Conservation (phyloP, 92 coral and sea anemone genomes). For the Parazoanthus swiftii region DNA sequence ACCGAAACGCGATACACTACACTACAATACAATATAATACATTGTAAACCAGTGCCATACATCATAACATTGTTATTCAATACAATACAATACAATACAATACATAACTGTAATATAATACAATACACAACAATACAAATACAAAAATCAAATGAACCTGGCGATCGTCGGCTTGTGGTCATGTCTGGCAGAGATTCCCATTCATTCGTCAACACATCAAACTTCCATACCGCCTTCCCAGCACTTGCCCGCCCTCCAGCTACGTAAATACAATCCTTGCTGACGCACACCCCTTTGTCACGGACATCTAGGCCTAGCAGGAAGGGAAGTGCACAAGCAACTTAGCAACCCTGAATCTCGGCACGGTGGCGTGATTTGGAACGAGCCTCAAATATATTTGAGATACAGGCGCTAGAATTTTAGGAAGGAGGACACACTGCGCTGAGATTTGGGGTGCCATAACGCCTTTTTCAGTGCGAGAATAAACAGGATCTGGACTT, state of each 20-base stretch:
- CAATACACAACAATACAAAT: background rate
- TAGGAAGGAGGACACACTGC: too few species aligned
- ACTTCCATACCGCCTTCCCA: conserved; percentile 60
- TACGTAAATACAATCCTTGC: conserved; percentile 79
- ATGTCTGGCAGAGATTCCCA: conserved; percentile 80
- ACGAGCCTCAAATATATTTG: background rate
- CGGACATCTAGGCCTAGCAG: conserved; percentile 70
- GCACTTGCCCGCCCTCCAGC: conserved; percentile 70
- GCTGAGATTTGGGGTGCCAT: too few species aligned
- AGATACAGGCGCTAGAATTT: background rate
- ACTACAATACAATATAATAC: too few species aligned
- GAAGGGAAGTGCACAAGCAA: background rate
- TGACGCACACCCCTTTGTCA: conserved; percentile 81
- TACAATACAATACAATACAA: too few species aligned
- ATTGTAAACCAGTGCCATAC: too few species aligned
- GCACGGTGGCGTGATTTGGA: background rate
- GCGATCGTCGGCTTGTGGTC: conserved; percentile 70
- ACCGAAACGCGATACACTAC: too few species aligned
- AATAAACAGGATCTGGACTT: too few species aligned
- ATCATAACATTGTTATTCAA: too few species aligned
- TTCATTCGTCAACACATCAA: conserved; percentile 52
- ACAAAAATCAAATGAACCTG: conserved; percentile 60
- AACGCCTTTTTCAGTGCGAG: too few species aligned
- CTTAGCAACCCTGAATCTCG: background rate
- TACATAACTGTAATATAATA: too few species aligned